A percentile compares a stretch with the other conserved stretches of the same genome.
phyloP scores from a whole-genome alignment of 2,113 vertebrate genomes.

The Xiphorhynchus elegans region DNA sequence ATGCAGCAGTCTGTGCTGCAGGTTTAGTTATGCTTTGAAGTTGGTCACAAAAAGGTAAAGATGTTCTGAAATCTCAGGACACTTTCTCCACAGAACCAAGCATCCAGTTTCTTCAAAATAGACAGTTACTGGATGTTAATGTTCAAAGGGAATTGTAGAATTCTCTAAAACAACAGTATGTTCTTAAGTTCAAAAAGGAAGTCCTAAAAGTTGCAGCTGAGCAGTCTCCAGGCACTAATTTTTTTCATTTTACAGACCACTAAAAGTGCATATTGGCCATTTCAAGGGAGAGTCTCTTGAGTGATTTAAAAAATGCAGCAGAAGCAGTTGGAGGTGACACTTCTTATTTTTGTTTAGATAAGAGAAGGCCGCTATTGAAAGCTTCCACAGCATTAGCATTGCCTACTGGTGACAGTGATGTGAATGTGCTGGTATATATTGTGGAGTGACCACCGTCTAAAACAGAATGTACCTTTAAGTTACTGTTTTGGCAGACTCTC shows the following conservation, averaged over 20 bases:
- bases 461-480: neutral
- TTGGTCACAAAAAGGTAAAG: neutral
- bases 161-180: neutral
- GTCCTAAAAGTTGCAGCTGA: neutral
- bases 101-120: neutral
- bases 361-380: neutral
- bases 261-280: neutral
- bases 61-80: neutral
- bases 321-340: neutral
- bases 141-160: neutral
- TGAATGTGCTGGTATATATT: fast-evolving
- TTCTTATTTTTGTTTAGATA: neutral
- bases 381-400: neutral
- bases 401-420: neutral
- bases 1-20: neutral
- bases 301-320: neutral
- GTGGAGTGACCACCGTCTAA: neutral
- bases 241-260: neutral
- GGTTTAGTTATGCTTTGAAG: neutral
- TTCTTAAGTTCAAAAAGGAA: neutral
- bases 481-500: neutral
- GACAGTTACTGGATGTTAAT: neutral
- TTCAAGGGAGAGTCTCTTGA: neutral
- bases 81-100: neutral
- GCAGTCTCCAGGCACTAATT: neutral